Percentiles rank a stretch among this genome's conserved stretches.
Evolutionary conservation across 2,888 invertebrate genomes (phyloP).

Genomic region (Seira musarum): DNA sequence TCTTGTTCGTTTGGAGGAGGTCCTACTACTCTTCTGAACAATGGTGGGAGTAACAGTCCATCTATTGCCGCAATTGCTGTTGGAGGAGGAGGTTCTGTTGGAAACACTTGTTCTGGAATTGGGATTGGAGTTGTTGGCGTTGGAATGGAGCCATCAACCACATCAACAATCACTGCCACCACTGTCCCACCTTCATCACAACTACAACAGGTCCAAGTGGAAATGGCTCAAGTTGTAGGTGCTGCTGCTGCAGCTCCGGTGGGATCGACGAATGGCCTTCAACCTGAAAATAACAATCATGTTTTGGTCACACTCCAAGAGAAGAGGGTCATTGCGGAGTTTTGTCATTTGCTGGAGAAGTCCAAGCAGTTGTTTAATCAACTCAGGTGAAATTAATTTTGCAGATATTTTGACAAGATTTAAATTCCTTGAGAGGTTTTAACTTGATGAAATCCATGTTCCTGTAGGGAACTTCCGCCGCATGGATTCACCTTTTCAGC

Average conservation of each 20-base stretch:
- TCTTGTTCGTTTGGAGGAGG: conserved; percentile 55
- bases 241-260: too few species aligned
- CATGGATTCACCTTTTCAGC: conserved; percentile 74
- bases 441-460: background rate
- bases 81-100: background rate
- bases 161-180: too few species aligned
- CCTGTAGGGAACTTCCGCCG: conserved; percentile 93
- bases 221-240: conserved; percentile 34
- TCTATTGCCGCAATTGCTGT: too few species aligned
- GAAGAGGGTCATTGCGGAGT: conserved; percentile 94
- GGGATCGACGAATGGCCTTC: too few species aligned
- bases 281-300: conserved; percentile 45
- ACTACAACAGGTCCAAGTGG: conserved; percentile 28
- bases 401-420: background rate
- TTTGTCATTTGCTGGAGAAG: conserved; percentile 96
- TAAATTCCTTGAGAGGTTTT: conserved; percentile 14
- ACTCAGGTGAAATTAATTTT: conserved; percentile 79
- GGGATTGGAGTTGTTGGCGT: too few species aligned
- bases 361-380: conserved; percentile 98
- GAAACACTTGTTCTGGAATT: background rate
- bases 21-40: conserved; percentile 33
- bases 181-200: too few species aligned
- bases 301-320: conserved; percentile 74
- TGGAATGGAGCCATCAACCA: background rate
- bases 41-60: conserved; percentile 43